These are phyloP conservation scores for Myotis vivesi DNA, from an alignment of 2,797 vertebrate species.

Conservation along the genomic window DNA sequence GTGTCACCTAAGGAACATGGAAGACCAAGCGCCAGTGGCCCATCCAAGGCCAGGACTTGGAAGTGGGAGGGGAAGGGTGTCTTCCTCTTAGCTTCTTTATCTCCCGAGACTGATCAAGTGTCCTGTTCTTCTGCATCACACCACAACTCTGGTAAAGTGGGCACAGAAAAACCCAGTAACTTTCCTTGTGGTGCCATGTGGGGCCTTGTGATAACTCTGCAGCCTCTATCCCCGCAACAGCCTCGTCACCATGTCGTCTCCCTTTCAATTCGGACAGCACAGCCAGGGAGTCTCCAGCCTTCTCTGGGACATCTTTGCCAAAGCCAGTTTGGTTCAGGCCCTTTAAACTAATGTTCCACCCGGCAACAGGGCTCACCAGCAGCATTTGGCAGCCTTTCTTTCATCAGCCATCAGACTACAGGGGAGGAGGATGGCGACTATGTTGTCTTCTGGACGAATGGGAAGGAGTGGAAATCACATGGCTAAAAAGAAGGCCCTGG, in stretches of 20 bases:
- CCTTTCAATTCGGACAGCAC: neutral
- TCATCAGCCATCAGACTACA: neutral
- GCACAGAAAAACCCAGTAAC: neutral
- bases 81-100: neutral
- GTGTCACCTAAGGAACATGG: neutral
- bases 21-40: neutral
- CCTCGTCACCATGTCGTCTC: neutral
- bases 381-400: neutral
- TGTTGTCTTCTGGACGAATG: neutral
- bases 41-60: neutral
- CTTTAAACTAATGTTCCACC: neutral
- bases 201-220: neutral
- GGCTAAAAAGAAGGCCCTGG: neutral
- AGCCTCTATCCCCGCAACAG: neutral
- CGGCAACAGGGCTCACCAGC: neutral
- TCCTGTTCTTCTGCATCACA: neutral
- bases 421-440: neutral
- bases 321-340: neutral
- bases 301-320: neutral
- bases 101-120: neutral
- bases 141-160: neutral
- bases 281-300: neutral
- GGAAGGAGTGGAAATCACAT: neutral
- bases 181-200: neutral
- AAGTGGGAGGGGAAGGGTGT: neutral